A percentile compares a stretch with the other conserved stretches of the same genome.
Conservation (phyloP, 2,113 vertebrate genomes). For the Pseudopipra pipra region DNA sequence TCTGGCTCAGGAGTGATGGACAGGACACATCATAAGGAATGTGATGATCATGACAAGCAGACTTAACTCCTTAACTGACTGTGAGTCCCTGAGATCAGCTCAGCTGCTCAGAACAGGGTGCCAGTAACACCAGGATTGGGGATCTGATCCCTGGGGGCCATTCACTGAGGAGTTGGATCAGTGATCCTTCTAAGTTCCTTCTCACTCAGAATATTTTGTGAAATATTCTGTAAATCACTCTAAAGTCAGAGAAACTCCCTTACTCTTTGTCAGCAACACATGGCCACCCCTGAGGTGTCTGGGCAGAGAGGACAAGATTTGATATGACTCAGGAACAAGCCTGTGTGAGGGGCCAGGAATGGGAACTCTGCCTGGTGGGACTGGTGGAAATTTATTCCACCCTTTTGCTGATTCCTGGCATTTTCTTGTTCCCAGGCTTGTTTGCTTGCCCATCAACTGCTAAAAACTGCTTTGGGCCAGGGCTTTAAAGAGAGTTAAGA, state of each 20-base stretch:
- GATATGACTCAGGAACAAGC: too few species aligned
- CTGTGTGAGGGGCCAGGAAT: background rate
- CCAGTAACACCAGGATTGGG: too few species aligned
- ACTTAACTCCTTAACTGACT: background rate
- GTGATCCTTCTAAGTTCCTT: too few species aligned
- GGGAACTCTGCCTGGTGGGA: rapidly evolving
- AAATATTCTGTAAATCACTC: background rate
- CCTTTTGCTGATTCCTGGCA: background rate
- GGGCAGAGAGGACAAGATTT: background rate
- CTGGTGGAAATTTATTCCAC: background rate
- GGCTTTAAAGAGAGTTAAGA: background rate
- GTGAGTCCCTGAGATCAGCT: background rate
- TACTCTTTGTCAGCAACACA: background rate
- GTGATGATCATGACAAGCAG: background rate
- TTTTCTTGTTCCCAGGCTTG: background rate
- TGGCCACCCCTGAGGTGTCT: background rate
- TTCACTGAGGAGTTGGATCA: too few species aligned
- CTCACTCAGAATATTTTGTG: background rate
- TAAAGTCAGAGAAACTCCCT: background rate
- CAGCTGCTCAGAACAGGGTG: background rate
- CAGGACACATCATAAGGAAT: rapidly evolving
- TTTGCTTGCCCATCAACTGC: background rate
- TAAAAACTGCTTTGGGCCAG: background rate
- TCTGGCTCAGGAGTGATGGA: background rate
- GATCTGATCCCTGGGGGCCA: too few species aligned